Percentiles rank a stretch among this genome's conserved stretches.
Evolutionary conservation across 2,113 vertebrate genomes (phyloP).

Genomic region (Coregonus clupeaformis): DNA sequence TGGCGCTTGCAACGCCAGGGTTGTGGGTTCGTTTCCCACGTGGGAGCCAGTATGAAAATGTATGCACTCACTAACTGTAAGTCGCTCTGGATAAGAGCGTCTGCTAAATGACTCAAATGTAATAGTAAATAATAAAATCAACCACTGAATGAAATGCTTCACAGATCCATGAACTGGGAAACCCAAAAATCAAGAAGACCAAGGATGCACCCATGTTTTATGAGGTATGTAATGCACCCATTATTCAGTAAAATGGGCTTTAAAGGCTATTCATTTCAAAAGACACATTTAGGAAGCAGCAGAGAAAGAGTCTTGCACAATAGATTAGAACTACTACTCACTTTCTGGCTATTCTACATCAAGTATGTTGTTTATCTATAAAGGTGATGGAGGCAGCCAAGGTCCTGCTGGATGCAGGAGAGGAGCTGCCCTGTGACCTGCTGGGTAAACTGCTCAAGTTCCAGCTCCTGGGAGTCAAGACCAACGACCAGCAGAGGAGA

Average conservation of each 20-base stretch:
- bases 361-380: background rate
- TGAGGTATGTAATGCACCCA: constrained; percentile 72
- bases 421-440: constrained; percentile 79
- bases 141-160: background rate
- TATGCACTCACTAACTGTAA: too few relatives aligned
- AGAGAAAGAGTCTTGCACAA: background rate
- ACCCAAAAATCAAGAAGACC: constrained; percentile 73
- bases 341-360: background rate
- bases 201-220: constrained; percentile 69
- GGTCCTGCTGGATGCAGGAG: constrained; percentile 74
- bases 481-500: constrained; percentile 75
- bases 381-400: constrained; percentile 82
- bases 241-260: too few relatives aligned
- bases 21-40: too few relatives aligned
- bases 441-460: constrained; percentile 90
- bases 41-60: too few relatives aligned
- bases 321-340: background rate
- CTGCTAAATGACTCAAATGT: too few relatives aligned
- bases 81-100: too few relatives aligned
- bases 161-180: constrained; percentile 78
- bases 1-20: too few relatives aligned
- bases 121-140: background rate
- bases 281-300: background rate
- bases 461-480: constrained; percentile 82
- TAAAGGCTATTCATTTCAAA: too few relatives aligned